These are phyloP conservation scores for Malthinus flaveolus DNA, from an alignment of 2,888 invertebrate genomes.

Conservation along the genomic window DNA sequence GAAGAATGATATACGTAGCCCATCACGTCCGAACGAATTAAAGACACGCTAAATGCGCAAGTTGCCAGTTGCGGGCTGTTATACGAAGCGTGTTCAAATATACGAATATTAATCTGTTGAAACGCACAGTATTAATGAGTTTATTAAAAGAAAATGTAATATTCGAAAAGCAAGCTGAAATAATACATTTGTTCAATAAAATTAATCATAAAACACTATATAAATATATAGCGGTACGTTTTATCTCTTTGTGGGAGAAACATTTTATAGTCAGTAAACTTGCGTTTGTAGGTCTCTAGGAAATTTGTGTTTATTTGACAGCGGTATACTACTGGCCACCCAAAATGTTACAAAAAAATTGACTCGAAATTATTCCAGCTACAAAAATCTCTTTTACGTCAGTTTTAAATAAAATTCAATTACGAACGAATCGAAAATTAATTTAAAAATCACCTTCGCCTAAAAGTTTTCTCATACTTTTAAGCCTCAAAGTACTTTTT, in stretches of 20 bases:
- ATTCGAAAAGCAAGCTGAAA: slow-evolving; percentile 35
- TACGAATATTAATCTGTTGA: slow-evolving; percentile 5
- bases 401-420: slow-evolving; percentile 24
- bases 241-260: slow-evolving; percentile 42
- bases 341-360: slow-evolving; percentile 18
- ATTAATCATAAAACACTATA: slow-evolving; percentile 42
- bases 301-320: slow-evolving; percentile 39
- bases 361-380: slow-evolving; percentile 6
- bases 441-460: slow-evolving; percentile 50
- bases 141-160: slow-evolving; percentile 29
- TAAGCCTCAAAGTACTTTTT: slow-evolving; percentile 28
- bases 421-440: slow-evolving; percentile 44
- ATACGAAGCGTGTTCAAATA: not conserved
- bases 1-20: too few species aligned
- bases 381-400: not conserved
- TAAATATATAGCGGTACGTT: slow-evolving; percentile 44
- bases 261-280: slow-evolving; percentile 40
- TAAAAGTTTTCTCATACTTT: slow-evolving; percentile 52
- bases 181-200: slow-evolving; percentile 36
- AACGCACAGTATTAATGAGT: slow-evolving; percentile 10
- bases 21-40: too few species aligned
- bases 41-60: too few species aligned
- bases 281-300: slow-evolving; percentile 32
- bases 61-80: too few species aligned
- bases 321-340: slow-evolving; percentile 33